Percentiles rank a stretch among this genome's conserved stretches.
phyloP scores from a whole-genome alignment of 2,888 invertebrate genomes.

The Linnaemya vulpina region DNA sequence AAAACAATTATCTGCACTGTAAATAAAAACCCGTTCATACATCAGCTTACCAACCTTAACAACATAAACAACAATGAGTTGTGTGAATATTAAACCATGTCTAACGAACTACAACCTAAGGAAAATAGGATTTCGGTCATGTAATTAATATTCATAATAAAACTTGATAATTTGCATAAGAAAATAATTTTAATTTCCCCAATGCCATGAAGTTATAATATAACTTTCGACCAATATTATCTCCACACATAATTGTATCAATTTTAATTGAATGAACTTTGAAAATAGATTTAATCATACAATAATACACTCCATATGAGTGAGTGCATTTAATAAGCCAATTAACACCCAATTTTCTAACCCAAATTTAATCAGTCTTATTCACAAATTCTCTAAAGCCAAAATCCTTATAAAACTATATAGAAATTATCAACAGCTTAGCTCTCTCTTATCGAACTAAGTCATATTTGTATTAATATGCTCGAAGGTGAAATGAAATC shows the following conservation, averaged over 20 bases:
- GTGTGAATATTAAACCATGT: too few species aligned
- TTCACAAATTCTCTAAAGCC: too few species aligned
- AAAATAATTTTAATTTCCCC: neutral
- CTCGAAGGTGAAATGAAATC: neutral
- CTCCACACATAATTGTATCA: neutral
- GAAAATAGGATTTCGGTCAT: neutral
- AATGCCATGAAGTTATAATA: neutral
- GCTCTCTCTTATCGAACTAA: neutral
- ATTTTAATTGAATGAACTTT: neutral
- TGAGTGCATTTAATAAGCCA: neutral
- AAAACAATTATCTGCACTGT: too few species aligned
- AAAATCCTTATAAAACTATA: neutral
- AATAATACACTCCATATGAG: neutral
- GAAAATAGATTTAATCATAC: neutral
- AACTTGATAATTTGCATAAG: neutral
- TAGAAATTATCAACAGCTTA: neutral
- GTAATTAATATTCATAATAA: neutral
- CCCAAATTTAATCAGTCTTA: neutral
- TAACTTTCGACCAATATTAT: neutral
- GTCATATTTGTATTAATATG: constrained; percentile 6
- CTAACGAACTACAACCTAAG: too few species aligned
- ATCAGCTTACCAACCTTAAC: too few species aligned
- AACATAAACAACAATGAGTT: too few species aligned
- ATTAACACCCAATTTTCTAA: neutral
- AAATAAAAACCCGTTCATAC: too few species aligned